These are phyloP conservation scores for Strigamia crassipes DNA, from an alignment of 2,888 invertebrate species.

Conservation along the genomic window DNA sequence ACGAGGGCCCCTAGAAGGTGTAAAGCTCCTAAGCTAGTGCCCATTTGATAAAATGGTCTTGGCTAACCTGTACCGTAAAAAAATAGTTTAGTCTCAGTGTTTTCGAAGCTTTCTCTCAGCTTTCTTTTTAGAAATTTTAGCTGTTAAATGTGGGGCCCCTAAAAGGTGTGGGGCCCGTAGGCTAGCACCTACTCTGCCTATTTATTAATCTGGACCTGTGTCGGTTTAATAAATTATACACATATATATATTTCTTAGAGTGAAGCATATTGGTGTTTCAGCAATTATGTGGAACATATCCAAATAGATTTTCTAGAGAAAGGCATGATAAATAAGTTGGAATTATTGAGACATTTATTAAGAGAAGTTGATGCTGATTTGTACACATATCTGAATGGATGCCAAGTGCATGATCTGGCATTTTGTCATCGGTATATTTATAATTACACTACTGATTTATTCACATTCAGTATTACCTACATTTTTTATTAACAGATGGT, in stretches of 20 bases:
- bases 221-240: background rate
- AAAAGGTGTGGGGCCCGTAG: too few relatives aligned
- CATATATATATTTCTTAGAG: conserved; percentile 54
- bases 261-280: conserved; percentile 59
- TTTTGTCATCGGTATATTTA: conserved; percentile 44
- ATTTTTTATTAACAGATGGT: conserved; percentile 24
- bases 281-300: conserved; percentile 56
- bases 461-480: background rate
- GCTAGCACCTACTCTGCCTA: too few relatives aligned
- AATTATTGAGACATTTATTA: conserved; percentile 28
- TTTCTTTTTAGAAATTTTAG: too few relatives aligned
- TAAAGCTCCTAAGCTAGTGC: too few relatives aligned
- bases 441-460: background rate
- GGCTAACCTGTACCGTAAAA: too few relatives aligned
- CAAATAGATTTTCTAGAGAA: conserved; percentile 57
- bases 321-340: conserved; percentile 54
- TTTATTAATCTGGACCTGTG: background rate
- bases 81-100: too few relatives aligned
- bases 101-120: too few relatives aligned
- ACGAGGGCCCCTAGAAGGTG: too few relatives aligned
- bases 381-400: conserved; percentile 19
- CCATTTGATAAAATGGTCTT: too few relatives aligned
- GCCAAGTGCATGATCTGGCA: conserved; percentile 22
- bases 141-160: too few relatives aligned
- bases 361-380: conserved; percentile 43